Evolutionary conservation across 2,797 vertebrate genomes (phyloP).

Genomic region (Epinephelus awoara): DNA sequence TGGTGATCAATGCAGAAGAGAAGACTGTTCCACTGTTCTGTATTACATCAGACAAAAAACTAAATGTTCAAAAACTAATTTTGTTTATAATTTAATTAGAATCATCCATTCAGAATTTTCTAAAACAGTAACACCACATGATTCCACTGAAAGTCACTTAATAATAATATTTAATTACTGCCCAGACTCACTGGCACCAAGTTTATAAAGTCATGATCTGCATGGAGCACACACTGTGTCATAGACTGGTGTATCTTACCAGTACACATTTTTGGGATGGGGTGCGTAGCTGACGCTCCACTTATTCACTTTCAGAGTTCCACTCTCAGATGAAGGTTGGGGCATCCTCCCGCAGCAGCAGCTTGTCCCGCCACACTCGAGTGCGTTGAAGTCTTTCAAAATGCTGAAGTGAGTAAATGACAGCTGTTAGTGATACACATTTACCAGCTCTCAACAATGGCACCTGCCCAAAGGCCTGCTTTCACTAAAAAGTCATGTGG

Average conservation of each 20-base stretch:
- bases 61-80: neutral
- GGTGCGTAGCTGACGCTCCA: slow-evolving; percentile 92
- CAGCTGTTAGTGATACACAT: slow-evolving; percentile 35
- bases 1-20: neutral
- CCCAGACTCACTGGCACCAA: neutral
- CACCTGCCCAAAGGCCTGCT: neutral
- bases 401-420: slow-evolving; percentile 82
- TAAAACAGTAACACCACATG: slow-evolving; percentile 1
- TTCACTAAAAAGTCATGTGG: slow-evolving; percentile 1
- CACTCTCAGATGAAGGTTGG: slow-evolving; percentile 88
- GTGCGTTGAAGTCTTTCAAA: slow-evolving; percentile 95
- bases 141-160: slow-evolving; percentile 11
- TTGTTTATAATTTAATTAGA: neutral
- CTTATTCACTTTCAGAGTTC: slow-evolving; percentile 80
- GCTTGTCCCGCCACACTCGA: slow-evolving; percentile 84
- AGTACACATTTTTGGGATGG: slow-evolving; percentile 92
- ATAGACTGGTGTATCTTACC: slow-evolving; percentile 81
- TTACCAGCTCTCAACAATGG: slow-evolving; percentile 1
- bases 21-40: neutral
- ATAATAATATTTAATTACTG: slow-evolving; percentile 27
- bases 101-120: neutral
- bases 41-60: neutral
- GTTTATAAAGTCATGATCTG: neutral
- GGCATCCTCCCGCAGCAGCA: slow-evolving; percentile 85
- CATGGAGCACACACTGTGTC: neutral